Evolutionary conservation across 2,888 invertebrate species (phyloP).

Genomic region (Silvanus unidentatus): DNA sequence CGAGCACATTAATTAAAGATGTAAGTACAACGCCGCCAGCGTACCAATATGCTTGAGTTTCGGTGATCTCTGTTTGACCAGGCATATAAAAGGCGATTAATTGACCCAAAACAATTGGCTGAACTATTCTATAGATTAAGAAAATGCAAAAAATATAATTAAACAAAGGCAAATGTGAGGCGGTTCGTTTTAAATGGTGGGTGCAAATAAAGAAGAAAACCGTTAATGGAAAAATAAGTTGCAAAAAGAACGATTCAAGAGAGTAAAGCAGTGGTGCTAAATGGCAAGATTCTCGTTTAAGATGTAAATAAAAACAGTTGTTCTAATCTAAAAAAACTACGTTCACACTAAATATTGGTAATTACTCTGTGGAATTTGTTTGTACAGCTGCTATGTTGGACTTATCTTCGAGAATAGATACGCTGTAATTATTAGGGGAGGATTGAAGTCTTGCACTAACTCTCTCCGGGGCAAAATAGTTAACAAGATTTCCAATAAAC

Average conservation of each 20-base stretch:
- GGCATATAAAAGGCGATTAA: conserved; percentile 56
- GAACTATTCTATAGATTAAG: conserved; percentile 32
- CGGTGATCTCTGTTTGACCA: conserved; percentile 36
- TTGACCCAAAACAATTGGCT: conserved; percentile 55
- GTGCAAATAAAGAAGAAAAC: conserved; percentile 3
- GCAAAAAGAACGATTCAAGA: too few species aligned
- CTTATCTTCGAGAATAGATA: too few species aligned
- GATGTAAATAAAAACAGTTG: background rate
- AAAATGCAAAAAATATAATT: conserved; percentile 3
- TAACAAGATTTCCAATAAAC: conserved; percentile 56
- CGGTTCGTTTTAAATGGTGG: background rate
- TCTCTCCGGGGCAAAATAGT: conserved; percentile 49
- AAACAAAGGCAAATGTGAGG: background rate
- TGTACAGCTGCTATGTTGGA: too few species aligned
- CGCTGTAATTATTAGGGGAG: too few species aligned
- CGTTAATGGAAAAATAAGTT: conserved; percentile 3
- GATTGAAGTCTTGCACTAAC: background rate
- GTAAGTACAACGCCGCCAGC: conserved; percentile 70
- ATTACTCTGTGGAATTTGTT: too few species aligned
- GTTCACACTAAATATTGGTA: background rate
- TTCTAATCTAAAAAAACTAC: background rate
- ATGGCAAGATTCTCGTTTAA: too few species aligned
- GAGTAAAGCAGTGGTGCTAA: too few species aligned
- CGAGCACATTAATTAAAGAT: conserved; percentile 67
- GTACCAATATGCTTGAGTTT: conserved; percentile 67